Evolutionary conservation across 2,888 invertebrate species (phyloP), one percentile per base, ranked within the genome.

Genomic region (Melinaea marsaeus): DNA sequence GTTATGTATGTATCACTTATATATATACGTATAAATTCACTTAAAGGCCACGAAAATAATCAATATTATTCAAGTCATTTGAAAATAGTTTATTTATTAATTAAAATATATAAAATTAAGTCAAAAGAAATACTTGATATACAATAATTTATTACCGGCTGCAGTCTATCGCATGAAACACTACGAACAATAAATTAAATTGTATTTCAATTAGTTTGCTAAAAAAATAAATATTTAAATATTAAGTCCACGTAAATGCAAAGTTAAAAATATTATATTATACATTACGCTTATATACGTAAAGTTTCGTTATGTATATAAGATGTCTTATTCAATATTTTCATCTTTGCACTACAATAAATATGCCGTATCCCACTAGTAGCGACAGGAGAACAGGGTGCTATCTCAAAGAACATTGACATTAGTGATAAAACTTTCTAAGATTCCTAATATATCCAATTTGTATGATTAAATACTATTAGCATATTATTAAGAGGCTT

Each of bases 381-480:
- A 88, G 87, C 88, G 86, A 88, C 74, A 88, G 87, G 83, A 88
- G 80, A 86, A 78, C 80, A 85, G 86, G 87, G 87, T 89, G 85
- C 88, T 88, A 84, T 74, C 80, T 76, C 83, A 84, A 79, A 85
- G 79, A 84, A 86, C 85, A 85, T 78, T 76, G 77, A 78, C 75
- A 70, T 70, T 71, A 68, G 47, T 55, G 65, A 75, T 75, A 76
- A 83, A 83, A 79, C 80, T 77, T 80, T 83, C 78, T 71, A 70
- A 64, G 57, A n/a, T 13, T 2, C 72, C 69, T 66, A 4, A 32
- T 45, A 11, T 7, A 9, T 6, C 22, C 22, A 22, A 42, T 11
- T 9, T 33, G 2, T 11, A 22, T 57, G 7, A 22, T n/a, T 11
- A 6, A 46, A 32, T 42, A 55, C 37, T 35, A n/a, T n/a, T 6